Percentiles rank a stretch among this genome's conserved stretches.
Evolutionary conservation across 2,113 vertebrate species (phyloP).

Genomic region (Columba livia): DNA sequence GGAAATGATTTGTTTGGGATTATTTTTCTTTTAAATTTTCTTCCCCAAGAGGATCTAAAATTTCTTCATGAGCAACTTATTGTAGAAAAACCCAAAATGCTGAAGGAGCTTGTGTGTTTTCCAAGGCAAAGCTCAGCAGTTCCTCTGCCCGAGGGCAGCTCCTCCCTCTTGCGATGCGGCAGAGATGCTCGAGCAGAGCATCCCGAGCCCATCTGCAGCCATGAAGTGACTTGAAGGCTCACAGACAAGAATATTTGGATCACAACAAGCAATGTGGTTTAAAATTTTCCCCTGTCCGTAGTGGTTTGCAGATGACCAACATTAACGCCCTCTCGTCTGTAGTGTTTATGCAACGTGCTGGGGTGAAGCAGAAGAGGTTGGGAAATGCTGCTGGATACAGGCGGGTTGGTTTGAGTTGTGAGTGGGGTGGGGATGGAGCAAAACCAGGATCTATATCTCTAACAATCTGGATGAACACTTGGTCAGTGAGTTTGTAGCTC

Average conservation of each 20-base stretch:
- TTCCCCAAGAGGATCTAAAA: background rate
- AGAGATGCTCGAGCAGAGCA: background rate
- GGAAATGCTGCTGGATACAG: background rate
- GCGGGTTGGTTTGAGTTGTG: accelerated
- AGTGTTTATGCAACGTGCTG: background rate
- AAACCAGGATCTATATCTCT: background rate
- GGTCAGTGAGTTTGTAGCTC: background rate
- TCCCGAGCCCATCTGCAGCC: background rate
- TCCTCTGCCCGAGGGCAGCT: accelerated
- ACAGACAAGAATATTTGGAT: background rate
- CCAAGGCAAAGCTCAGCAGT: background rate
- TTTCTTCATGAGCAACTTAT: background rate
- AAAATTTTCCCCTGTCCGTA: background rate
- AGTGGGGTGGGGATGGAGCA: background rate
- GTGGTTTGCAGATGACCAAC: background rate
- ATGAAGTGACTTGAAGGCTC: background rate
- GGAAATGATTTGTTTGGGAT: background rate
- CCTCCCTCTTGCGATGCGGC: accelerated
- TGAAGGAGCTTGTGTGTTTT: background rate
- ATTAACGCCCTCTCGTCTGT: background rate
- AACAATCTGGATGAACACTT: background rate
- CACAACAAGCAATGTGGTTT: accelerated
- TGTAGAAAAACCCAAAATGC: background rate
- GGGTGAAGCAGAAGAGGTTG: background rate
- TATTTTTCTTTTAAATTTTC: background rate